Evolutionary conservation across 2,888 invertebrate species (phyloP).

Genomic region (Mesorhabditis belari): DNA sequence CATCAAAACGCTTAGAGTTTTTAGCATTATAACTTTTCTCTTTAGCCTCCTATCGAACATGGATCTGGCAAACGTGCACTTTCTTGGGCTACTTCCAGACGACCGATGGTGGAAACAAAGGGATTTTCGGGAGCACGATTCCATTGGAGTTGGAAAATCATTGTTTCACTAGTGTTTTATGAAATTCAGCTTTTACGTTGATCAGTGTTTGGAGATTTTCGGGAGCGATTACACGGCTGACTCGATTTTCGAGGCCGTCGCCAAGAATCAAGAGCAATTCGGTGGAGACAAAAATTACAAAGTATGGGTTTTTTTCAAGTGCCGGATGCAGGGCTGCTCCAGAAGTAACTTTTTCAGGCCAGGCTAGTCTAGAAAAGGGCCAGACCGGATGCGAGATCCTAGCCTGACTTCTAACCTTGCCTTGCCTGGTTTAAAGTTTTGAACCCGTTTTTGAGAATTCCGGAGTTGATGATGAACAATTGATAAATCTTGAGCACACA

Average conservation of each 20-base stretch:
- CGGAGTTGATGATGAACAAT: not conserved
- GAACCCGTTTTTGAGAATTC: not conserved
- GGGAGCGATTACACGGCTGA: slow-evolving; percentile 17
- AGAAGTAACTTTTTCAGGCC: too few relatives aligned
- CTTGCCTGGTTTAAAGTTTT: too few relatives aligned
- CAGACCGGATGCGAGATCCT: too few relatives aligned
- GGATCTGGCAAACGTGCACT: slow-evolving; percentile 89
- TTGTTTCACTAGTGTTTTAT: not conserved
- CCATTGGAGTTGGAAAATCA: slow-evolving; percentile 19
- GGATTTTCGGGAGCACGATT: slow-evolving; percentile 32
- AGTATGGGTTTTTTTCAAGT: not conserved
- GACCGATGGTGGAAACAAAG: slow-evolving; percentile 60
- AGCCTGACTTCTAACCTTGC: too few relatives aligned
- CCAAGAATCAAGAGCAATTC: slow-evolving; percentile 15
- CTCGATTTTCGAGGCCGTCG: slow-evolving; percentile 14
- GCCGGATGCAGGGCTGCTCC: too few relatives aligned
- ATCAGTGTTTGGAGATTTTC: slow-evolving; percentile 26
- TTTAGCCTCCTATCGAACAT: slow-evolving; percentile 64
- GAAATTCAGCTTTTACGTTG: slow-evolving; percentile 20
- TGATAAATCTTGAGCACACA: not conserved
- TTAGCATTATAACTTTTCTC: not conserved
- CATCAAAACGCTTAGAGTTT: not conserved
- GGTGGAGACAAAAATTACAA: slow-evolving; percentile 19
- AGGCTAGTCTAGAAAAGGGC: too few relatives aligned
- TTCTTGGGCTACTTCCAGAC: slow-evolving; percentile 92